Base-by-base conservation (phyloP, 2,888 invertebrate genomes). In the Macaria notata region DNA sequence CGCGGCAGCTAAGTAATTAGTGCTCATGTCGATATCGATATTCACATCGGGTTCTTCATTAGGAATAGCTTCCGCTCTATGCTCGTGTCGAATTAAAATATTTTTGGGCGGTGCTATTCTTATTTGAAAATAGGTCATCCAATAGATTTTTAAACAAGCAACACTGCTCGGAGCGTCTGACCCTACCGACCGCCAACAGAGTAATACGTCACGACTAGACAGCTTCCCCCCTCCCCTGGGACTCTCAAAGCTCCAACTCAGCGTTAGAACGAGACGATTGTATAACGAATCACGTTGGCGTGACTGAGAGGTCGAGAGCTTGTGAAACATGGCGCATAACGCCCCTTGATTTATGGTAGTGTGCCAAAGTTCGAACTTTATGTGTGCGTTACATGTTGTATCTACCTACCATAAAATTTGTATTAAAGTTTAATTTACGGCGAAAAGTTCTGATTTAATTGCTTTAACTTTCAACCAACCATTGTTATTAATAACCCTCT, bases 281-380 rank as follows among this genome's bases (percentile, higher is more conserved):
- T 51, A 88, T 79, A 69, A 76, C 73, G 72, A 77, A 78, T 76
- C 63, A 64, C 68, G 56, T 67, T 71, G 72, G 90, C 78, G 84
- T 64, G 83, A 91, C 75, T 82, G 84, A 83, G 86, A 88, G 71
- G 73, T 79, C 75, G 73, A 70, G 75, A 79, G 76, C 84, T 83
- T 81, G 86, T 91, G 88, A 90, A 92, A 92, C 91, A 92, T 92
- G 92, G 92, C 92, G 92, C 85, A 92, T 88, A 90, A 91, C 92
- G 91, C 92, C 91, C 89, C 91, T 88, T 92, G 91, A 92, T 92
- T 92, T 90, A 92, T 92, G 79, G 81, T 84, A 84, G 84, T 86
- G 84, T 88, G 88, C 90, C 89, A 88, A 91, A 91, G 85, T 90
- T 87, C 83, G 84, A 86, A 84, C 74, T 86, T 87, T 84, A 84